Base-by-base conservation (phyloP, 2,888 invertebrate genomes). In the Lymantria monacha region DNA sequence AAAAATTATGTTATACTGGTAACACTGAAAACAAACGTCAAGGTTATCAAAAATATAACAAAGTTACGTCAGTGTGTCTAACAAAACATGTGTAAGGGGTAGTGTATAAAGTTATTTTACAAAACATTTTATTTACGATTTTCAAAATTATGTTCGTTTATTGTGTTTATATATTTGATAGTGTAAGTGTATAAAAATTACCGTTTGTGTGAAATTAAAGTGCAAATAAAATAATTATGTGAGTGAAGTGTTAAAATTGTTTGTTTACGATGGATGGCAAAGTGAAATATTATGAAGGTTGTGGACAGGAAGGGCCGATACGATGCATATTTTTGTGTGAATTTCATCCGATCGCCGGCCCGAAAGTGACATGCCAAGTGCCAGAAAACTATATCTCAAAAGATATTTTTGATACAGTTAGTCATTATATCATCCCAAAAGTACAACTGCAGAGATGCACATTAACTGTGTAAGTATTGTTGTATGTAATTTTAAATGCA, bases 371-470 rank as follows among this genome's bases (percentile, higher is more conserved):
- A 37, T 95, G 95, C 79, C 96, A 96, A 92, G 96, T 95, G 57
- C 96, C 96, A 46, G 94, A 94, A 65, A 94, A 95, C 76, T 95
- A 94, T 76, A 94, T 97, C 59, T 94, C 95, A 0, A 96, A 96
- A 84, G 96, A 96, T 70, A 93, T 94, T 53, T 97, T 97, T 84
- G 96, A 96, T 82, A 94, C 95, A 46, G 94, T 96, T 52, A 95
- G 95, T 79, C 95, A 95, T 66, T 97, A 96, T 77, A 95, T 97
- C 53, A 97, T 97, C 76, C 96, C 96, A 7, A 97, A 97, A 86
- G 94, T 94, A 48, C 95, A 96, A 74, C 88, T 97, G 3, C 95
- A 96, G 72, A 91, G 95, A 66, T 94, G 95, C 75, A 94, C 95
- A 30, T 93, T 97, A 69, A 96, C 96, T 54, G 94, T 96, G 94